A percentile compares a stretch with the other conserved stretches of the same genome.
phyloP scores from a whole-genome alignment of 2,888 invertebrate species.

The Artemia sinica region DNA sequence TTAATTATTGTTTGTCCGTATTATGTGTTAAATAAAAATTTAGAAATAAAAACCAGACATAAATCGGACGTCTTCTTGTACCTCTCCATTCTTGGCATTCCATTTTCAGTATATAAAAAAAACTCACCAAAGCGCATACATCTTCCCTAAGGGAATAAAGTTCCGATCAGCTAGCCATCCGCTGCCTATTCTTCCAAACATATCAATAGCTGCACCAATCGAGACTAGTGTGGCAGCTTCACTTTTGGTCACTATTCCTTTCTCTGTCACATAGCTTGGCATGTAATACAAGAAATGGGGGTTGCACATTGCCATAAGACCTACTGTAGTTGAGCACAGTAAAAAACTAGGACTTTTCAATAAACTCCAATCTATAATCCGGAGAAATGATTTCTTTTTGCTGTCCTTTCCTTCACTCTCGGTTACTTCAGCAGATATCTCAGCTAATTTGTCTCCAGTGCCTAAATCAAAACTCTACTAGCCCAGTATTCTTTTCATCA shows the following conservation, averaged over 20 bases:
- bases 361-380: conserved; percentile 48
- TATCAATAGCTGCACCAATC: conserved; percentile 51
- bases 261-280: conserved; percentile 47
- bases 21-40: no score
- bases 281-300: conserved; percentile 57
- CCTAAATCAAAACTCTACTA: no score
- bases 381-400: not conserved
- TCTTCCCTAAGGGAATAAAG: conserved; percentile 28
- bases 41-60: no score
- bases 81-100: no score
- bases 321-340: conserved; percentile 50
- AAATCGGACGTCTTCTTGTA: no score
- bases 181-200: conserved; percentile 49
- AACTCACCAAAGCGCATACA: conserved; percentile 7
- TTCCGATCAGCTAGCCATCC: conserved; percentile 56
- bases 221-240: conserved; percentile 51
- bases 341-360: conserved; percentile 50
- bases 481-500: not conserved
- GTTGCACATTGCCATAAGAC: conserved; percentile 55
- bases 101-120: not conserved
- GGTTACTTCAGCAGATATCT: no score
- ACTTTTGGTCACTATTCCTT: conserved; percentile 42
- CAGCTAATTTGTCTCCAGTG: no score
- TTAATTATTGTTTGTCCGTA: no score
- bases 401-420: no score